phyloP scores from a whole-genome alignment of 1,140 invertebrate species.

The Musca vetustissima region DNA sequence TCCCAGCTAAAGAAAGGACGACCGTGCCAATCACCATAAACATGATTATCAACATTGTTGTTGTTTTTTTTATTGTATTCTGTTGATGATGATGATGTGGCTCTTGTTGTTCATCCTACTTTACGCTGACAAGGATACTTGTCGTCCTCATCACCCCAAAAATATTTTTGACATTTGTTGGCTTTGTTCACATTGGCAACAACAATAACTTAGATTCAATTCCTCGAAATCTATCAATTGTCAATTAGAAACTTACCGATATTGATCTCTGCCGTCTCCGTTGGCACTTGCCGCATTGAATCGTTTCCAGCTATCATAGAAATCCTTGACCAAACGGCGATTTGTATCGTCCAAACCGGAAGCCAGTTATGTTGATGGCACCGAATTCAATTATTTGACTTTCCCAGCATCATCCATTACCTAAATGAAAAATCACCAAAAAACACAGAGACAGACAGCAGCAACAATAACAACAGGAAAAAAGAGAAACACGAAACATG shows the following conservation, averaged over 20 bases:
- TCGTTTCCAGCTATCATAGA: slow-evolving; percentile 77
- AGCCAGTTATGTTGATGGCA: slow-evolving; percentile 95
- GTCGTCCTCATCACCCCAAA: not conserved
- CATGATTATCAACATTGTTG: too few relatives aligned
- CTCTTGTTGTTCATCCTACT: too few relatives aligned
- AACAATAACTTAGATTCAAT: too few relatives aligned
- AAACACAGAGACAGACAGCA: not conserved
- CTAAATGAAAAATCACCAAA: slow-evolving; percentile 62
- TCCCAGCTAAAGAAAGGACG: too few relatives aligned
- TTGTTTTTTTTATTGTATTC: too few relatives aligned
- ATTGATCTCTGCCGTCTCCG: slow-evolving; percentile 73
- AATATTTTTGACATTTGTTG: not conserved
- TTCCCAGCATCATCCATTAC: slow-evolving; percentile 94
- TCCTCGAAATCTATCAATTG: not conserved
- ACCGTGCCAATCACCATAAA: too few relatives aligned
- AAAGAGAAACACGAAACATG: not conserved
- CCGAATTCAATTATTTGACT: slow-evolving; percentile 87
- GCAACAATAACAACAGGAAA: not conserved
- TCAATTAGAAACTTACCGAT: slow-evolving; percentile 67
- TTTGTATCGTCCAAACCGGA: slow-evolving; percentile 85
- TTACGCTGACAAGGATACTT: too few relatives aligned
- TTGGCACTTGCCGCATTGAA: slow-evolving; percentile 67
- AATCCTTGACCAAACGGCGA: slow-evolving; percentile 76
- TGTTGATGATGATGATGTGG: too few relatives aligned
- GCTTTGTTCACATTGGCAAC: not conserved